Conservation (phyloP, 2,113 vertebrate genomes). For the Ciconia maguari region DNA sequence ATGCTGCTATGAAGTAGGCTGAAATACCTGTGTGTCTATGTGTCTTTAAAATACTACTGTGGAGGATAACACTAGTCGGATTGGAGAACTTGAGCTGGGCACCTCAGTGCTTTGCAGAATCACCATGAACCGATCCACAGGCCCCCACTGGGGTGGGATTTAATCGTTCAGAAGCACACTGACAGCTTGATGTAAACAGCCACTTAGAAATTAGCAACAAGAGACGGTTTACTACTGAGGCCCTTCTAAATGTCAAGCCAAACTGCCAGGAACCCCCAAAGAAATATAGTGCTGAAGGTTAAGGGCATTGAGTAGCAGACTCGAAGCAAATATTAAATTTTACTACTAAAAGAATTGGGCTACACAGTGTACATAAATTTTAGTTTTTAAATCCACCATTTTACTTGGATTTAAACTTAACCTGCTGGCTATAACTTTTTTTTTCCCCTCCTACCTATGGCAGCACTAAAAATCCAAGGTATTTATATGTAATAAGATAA, state of each 20-base stretch:
- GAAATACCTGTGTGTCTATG: background rate
- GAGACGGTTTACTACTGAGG: background rate
- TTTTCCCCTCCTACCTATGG: background rate
- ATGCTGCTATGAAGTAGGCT: background rate
- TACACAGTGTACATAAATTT: background rate
- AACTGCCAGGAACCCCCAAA: background rate
- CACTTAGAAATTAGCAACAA: background rate
- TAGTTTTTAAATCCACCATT: background rate
- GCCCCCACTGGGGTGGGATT: no score
- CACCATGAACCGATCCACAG: background rate
- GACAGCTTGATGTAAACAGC: background rate
- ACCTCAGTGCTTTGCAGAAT: background rate
- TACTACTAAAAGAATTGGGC: background rate
- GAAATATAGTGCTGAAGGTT: background rate
- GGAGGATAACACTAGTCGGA: accelerated
- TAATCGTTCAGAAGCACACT: background rate
- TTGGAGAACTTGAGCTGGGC: background rate
- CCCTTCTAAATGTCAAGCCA: background rate
- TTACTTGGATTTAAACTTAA: background rate
- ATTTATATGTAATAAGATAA: background rate
- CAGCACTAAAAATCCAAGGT: background rate
- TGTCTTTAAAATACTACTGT: background rate
- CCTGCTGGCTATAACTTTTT: background rate
- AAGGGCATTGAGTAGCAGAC: background rate
- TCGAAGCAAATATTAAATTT: background rate